A percentile compares a stretch with the other conserved stretches of the same genome.
Evolutionary conservation across 2,888 invertebrate genomes (phyloP).

Genomic region (Adelognathus sp.): DNA sequence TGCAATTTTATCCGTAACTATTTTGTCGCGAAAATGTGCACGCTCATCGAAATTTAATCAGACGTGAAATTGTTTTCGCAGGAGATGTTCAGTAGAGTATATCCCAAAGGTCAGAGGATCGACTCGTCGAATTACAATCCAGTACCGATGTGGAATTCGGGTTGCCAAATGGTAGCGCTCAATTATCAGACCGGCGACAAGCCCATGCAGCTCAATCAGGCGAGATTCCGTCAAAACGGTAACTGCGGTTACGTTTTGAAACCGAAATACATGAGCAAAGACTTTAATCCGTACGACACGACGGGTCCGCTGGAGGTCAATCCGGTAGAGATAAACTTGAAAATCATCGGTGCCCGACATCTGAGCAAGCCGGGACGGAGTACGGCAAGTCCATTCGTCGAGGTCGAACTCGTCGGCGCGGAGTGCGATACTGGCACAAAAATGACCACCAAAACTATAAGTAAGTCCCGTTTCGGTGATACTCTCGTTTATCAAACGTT

Average conservation of each 20-base stretch:
- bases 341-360: constrained; percentile 95
- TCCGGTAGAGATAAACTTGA: constrained; percentile 86
- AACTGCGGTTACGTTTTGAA: constrained; percentile 95
- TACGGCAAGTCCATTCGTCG: constrained; percentile 94
- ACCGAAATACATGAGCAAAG: constrained; percentile 93
- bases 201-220: constrained; percentile 97
- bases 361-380: constrained; percentile 92
- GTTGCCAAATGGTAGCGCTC: constrained; percentile 98
- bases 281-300: constrained; percentile 90
- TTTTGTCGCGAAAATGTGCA: neutral
- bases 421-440: constrained; percentile 93
- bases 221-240: constrained; percentile 96
- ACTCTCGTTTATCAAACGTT: neutral
- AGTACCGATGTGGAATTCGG: constrained; percentile 96
- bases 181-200: constrained; percentile 98
- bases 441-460: constrained; percentile 91
- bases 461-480: constrained; percentile 82
- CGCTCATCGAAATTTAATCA: neutral
- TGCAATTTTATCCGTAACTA: no score
- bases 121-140: constrained; percentile 99
- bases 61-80: constrained; percentile 60
- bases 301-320: constrained; percentile 84
- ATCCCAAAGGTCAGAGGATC: constrained; percentile 96
- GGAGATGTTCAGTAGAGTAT: constrained; percentile 95
- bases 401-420: constrained; percentile 94